phyloP scores from a whole-genome alignment of 2,797 vertebrate species.

The Pipistrellus pygmaeus region DNA sequence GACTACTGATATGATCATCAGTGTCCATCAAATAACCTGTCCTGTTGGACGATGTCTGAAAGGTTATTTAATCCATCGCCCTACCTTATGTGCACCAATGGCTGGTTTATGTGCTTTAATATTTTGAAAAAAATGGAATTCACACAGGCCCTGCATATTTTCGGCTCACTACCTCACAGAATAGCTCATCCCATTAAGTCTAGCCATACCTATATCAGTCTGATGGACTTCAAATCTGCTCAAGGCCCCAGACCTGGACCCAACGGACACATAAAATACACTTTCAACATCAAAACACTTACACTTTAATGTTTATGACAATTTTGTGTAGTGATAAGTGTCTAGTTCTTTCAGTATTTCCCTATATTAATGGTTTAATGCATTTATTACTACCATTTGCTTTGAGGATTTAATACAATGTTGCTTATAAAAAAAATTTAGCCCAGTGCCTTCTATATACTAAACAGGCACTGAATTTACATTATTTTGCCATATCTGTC shows the following conservation, averaged over 20 bases:
- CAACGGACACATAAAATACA: neutral
- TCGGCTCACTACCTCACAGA: neutral
- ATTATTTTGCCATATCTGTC: neutral
- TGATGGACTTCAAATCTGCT: slow-evolving; percentile 9
- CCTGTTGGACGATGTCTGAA: neutral
- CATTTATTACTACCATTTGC: neutral
- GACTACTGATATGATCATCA: neutral
- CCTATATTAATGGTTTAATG: neutral
- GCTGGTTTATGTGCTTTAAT: neutral
- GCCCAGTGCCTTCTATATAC: neutral
- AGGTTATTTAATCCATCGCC: neutral
- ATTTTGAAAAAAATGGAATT: slow-evolving; percentile 36
- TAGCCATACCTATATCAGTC: neutral
- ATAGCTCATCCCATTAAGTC: neutral
- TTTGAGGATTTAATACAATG: slow-evolving; percentile 4
- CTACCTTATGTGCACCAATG: neutral
- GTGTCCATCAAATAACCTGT: neutral
- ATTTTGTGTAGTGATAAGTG: slow-evolving; percentile 18
- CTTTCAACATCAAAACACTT: neutral
- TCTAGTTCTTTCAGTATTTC: neutral
- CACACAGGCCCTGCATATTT: neutral
- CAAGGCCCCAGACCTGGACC: neutral
- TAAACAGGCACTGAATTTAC: neutral
- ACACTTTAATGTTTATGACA: neutral
- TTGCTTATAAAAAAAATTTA: neutral